These are phyloP conservation scores for Proisotoma minuta DNA, from an alignment of 2,888 invertebrate species.

Conservation along the genomic window DNA sequence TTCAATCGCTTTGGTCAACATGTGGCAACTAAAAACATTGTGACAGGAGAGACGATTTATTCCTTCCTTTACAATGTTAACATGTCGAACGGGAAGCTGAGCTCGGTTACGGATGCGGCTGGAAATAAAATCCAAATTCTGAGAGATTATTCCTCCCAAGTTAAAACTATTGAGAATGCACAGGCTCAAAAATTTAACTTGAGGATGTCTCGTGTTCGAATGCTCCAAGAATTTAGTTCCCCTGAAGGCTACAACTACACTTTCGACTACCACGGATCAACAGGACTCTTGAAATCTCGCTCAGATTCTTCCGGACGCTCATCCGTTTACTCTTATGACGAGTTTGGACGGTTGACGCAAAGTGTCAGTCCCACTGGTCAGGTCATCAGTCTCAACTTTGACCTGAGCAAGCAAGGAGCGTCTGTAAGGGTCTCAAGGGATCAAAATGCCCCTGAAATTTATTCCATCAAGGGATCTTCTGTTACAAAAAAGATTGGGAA, in stretches of 20 bases:
- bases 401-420: slow-evolving; percentile 85
- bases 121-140: slow-evolving; percentile 57
- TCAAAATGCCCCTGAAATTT: slow-evolving; percentile 73
- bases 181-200: slow-evolving; percentile 86
- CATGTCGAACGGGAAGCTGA: slow-evolving; percentile 90
- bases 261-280: slow-evolving; percentile 87
- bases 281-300: slow-evolving; percentile 81
- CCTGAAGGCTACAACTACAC: slow-evolving; percentile 91
- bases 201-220: slow-evolving; percentile 85
- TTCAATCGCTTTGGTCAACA: slow-evolving; percentile 95
- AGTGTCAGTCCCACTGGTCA: slow-evolving; percentile 94
- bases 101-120: slow-evolving; percentile 87
- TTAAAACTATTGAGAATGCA: slow-evolving; percentile 89
- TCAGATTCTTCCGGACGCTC: slow-evolving; percentile 84
- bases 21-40: slow-evolving; percentile 83
- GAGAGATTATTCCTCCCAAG: slow-evolving; percentile 56
- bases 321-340: slow-evolving; percentile 90
- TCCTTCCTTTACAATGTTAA: slow-evolving; percentile 94
- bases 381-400: slow-evolving; percentile 79
- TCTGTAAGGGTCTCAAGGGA: slow-evolving; percentile 79
- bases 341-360: slow-evolving; percentile 83
- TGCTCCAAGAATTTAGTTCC: slow-evolving; percentile 82
- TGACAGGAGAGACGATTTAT: slow-evolving; percentile 90
- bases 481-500: slow-evolving; percentile 75
- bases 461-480: slow-evolving; percentile 80